Conservation (phyloP, 2,797 vertebrate genomes). For the Bradypus variegatus region DNA sequence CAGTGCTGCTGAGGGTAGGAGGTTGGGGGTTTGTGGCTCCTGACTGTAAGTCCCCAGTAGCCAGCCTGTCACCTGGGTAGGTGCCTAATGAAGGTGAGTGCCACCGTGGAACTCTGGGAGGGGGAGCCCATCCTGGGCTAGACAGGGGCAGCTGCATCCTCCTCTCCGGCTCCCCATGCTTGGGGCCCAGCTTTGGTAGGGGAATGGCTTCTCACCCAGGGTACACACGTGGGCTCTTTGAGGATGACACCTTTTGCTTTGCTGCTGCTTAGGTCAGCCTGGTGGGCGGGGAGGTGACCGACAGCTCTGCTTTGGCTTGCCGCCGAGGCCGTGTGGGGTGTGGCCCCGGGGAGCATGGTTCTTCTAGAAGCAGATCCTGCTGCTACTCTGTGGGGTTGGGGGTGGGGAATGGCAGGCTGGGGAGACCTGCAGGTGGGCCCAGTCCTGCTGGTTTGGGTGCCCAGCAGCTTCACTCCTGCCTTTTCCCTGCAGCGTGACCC, state of each 20-base stretch:
- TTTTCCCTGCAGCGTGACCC: conserved; percentile 77
- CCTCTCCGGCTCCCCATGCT: not conserved
- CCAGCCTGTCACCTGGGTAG: not conserved
- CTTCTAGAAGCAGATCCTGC: not conserved
- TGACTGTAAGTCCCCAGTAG: not conserved
- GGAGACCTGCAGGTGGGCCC: not conserved
- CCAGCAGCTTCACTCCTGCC: not conserved
- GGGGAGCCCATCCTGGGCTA: not conserved
- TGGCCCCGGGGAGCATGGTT: not conserved
- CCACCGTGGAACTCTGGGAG: not conserved
- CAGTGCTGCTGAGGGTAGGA: not conserved
- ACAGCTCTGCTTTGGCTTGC: not conserved
- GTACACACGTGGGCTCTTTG: not conserved
- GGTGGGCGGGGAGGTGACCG: not conserved
- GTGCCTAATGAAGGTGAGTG: not conserved
- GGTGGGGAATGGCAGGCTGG: not conserved
- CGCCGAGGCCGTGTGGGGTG: not conserved
- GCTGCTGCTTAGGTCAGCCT: not conserved
- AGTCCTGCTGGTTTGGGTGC: not conserved
- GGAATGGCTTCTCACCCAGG: not conserved
- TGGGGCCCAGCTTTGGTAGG: not conserved
- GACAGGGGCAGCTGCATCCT: not conserved
- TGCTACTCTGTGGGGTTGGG: not conserved
- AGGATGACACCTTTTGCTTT: not conserved
- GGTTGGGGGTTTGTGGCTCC: not conserved